Conservation (phyloP, 1,140 invertebrate species). For the Sogatella furcifera region DNA sequence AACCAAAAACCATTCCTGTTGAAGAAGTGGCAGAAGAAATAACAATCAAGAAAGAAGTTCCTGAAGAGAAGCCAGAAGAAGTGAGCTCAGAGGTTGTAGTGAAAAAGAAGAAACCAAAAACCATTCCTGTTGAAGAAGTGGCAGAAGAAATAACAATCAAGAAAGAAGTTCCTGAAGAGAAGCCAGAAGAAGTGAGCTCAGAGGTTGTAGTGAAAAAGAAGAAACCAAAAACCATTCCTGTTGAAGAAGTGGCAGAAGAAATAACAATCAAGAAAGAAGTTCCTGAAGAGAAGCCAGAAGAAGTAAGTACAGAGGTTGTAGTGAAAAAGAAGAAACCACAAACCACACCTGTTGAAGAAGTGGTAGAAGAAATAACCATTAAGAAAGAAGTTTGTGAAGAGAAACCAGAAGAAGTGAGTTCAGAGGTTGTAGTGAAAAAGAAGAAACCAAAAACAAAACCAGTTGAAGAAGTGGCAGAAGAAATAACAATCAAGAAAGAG, state of each 20-base stretch:
- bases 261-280: constrained; percentile 33
- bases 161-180: constrained; percentile 16
- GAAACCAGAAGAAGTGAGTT: constrained; percentile 29
- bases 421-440: constrained; percentile 34
- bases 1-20: constrained; percentile 15
- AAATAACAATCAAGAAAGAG: constrained; percentile 22
- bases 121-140: constrained; percentile 17
- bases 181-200: constrained; percentile 26
- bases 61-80: constrained; percentile 30
- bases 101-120: constrained; percentile 24
- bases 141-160: constrained; percentile 21
- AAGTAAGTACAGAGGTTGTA: constrained; percentile 25
- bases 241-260: constrained; percentile 32
- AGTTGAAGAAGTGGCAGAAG: constrained; percentile 27
- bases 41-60: constrained; percentile 1
- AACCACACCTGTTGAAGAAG: constrained; percentile 29
- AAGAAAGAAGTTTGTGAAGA: constrained; percentile 28
- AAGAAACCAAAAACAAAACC: constrained; percentile 19
- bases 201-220: constrained; percentile 28
- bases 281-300: constrained; percentile 22
- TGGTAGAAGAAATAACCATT: constrained; percentile 36
- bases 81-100: constrained; percentile 29
- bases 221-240: constrained; percentile 20
- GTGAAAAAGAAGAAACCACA: constrained; percentile 25
- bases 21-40: constrained; percentile 23